Evolutionary conservation across 2,797 vertebrate genomes (phyloP), one percentile per base, ranked within the genome.

Genomic region (Syngnathus acus): DNA sequence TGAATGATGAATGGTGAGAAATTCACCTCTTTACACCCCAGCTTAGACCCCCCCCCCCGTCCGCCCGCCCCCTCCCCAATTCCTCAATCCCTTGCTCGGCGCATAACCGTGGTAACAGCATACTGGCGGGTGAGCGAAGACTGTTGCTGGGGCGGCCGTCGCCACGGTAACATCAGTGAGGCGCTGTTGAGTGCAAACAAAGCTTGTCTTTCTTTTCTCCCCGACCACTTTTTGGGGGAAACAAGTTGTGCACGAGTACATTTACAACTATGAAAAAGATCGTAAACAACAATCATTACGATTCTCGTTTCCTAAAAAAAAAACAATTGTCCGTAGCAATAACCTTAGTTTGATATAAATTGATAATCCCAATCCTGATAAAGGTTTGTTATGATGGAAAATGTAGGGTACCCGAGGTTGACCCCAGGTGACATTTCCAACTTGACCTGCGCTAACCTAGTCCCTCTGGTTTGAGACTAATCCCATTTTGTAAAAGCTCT

Each of bases 31-130:
- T 43, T 71, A 8, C 55, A 21, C 21, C 21, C 21, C 14, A 32
- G 14, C 17, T 1, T 6, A 37, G 26, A 26, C 26, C 26, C 2
- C 26, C 26, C 26, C 26, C 23, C 23, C 23, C 23, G 1, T 16
- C 32, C 42, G 43, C 42, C 37, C 63, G 71, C 71, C 72, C 71
- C 37, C 67, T 55, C 68, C 78, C 68, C 64, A 43, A 2, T 0
- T 17, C 16, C 57, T 58, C 67, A 84, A 17, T 1, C 72, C 69
- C 77, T 23, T 37, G 55, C 32, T 67, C 71, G 68, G 40, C 60
- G 62, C 8, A 76, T 85, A 66, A 75, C 86, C 67, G 57, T 84
- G 87, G 83, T 67, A 78, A 88, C 76, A 64, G 70, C 64, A 43
- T 45, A 26, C 60, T 45, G 60, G 42, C 42, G 21, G 71, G 66